Percentiles rank a stretch among this genome's conserved stretches.
phyloP scores from a whole-genome alignment of 35 echinoderm and acorn worm species.

The Strongylocentrotus purpuratus region DNA sequence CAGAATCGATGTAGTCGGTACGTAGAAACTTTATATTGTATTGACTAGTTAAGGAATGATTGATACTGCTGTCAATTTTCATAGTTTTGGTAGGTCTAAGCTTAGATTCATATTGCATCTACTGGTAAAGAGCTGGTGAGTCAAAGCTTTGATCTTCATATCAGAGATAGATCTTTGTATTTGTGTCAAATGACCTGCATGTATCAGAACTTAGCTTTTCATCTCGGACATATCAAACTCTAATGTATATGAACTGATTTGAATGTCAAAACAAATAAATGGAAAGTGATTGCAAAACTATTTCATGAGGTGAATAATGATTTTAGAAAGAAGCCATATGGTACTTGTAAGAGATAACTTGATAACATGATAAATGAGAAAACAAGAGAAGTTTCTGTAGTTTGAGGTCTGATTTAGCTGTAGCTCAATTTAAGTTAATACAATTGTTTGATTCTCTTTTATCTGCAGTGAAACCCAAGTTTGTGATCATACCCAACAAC shows the following conservation, averaged over 20 bases:
- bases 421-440: neutral
- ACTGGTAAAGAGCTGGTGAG: no score
- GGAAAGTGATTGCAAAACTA: no score
- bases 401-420: neutral
- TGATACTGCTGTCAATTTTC: neutral
- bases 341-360: neutral
- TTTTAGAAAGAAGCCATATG: neutral
- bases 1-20: constrained; percentile 79
- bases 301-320: no score
- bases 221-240: neutral
- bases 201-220: no score
- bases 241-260: neutral
- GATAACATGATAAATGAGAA: no score
- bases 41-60: neutral
- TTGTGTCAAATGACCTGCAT: no score
- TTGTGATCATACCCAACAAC: constrained; percentile 72
- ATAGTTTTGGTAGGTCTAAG: neutral
- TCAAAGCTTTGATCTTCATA: neutral
- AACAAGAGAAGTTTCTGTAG: no score
- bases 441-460: neutral
- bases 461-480: constrained; percentile 78
- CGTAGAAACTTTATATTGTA: constrained; percentile 31
- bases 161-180: neutral
- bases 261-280: no score
- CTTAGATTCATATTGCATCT: neutral